Conservation (phyloP, 2,888 invertebrate species). For the Agrilus biguttatus region DNA sequence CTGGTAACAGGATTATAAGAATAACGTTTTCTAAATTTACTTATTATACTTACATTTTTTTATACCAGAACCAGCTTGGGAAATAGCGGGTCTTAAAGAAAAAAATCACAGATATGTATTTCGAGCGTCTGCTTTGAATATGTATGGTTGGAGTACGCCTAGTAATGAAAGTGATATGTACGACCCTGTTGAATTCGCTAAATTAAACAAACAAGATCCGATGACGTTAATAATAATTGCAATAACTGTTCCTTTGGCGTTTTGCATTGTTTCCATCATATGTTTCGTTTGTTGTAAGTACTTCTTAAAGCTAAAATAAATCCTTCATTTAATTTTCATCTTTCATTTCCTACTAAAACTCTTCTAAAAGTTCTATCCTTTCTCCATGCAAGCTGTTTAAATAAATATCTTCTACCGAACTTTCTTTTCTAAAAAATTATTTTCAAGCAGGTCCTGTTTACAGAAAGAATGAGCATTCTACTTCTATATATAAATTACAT, state of each 20-base stretch:
- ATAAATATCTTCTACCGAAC: no score
- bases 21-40: not conserved
- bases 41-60: slow-evolving; percentile 2
- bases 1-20: slow-evolving; percentile 33
- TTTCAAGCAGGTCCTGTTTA: no score
- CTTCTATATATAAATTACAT: no score
- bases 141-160: slow-evolving; percentile 68
- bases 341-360: not conserved
- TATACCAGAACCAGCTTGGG: slow-evolving; percentile 60
- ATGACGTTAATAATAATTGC: slow-evolving; percentile 43
- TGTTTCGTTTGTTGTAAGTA: slow-evolving; percentile 39
- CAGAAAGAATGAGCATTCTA: no score
- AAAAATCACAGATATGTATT: slow-evolving; percentile 48
- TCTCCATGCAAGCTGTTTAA: no score
- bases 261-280: slow-evolving; percentile 30
- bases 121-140: slow-evolving; percentile 64
- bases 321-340: not conserved
- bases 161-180: slow-evolving; percentile 52
- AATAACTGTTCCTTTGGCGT: slow-evolving; percentile 43
- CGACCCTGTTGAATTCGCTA: slow-evolving; percentile 31
- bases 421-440: no score
- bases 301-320: not conserved
- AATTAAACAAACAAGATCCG: slow-evolving; percentile 36
- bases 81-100: slow-evolving; percentile 50
- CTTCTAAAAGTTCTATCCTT: not conserved